Percentiles rank a stretch among this genome's conserved stretches.
These are phyloP conservation scores for Cichlasoma orientale DNA, from an alignment of 2,797 vertebrate genomes.

Conservation along the genomic window DNA sequence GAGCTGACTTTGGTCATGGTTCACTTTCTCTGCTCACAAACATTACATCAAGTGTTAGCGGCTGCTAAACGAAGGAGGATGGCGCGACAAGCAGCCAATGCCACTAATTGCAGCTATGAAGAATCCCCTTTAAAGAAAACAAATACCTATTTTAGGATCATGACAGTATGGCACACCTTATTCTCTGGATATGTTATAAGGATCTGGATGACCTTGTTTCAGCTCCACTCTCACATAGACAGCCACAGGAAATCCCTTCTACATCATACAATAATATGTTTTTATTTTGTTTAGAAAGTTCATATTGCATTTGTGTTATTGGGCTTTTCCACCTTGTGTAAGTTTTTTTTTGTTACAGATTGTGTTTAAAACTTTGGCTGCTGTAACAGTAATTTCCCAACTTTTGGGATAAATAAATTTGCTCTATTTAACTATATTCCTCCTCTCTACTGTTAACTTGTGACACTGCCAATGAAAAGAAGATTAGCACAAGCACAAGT, in stretches of 20 bases:
- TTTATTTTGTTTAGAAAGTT: not conserved
- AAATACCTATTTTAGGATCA: not conserved
- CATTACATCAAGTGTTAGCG: conserved; percentile 16
- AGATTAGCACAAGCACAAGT: not conserved
- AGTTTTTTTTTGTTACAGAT: not conserved
- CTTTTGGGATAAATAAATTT: not conserved
- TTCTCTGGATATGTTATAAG: not conserved
- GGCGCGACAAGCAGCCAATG: not conserved
- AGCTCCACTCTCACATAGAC: not conserved
- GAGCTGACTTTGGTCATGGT: conserved; percentile 58
- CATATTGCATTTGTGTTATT: not conserved
- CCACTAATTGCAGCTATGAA: not conserved
- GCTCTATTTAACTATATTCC: not conserved
- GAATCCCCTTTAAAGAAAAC: not conserved
- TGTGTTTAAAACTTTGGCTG: not conserved
- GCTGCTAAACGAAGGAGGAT: conserved; percentile 28
- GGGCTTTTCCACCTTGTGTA: not conserved
- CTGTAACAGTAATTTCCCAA: not conserved
- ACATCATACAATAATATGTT: not conserved
- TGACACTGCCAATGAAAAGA: not conserved
- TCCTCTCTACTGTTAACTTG: not conserved
- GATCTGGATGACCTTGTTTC: not conserved
- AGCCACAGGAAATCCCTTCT: not conserved
- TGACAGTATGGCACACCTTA: not conserved
- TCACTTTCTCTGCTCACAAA: conserved; percentile 70